Percentiles rank a stretch among this genome's conserved stretches.
These are phyloP conservation scores for Mycteria americana DNA, from an alignment of 2,797 vertebrate genomes.

Conservation along the genomic window DNA sequence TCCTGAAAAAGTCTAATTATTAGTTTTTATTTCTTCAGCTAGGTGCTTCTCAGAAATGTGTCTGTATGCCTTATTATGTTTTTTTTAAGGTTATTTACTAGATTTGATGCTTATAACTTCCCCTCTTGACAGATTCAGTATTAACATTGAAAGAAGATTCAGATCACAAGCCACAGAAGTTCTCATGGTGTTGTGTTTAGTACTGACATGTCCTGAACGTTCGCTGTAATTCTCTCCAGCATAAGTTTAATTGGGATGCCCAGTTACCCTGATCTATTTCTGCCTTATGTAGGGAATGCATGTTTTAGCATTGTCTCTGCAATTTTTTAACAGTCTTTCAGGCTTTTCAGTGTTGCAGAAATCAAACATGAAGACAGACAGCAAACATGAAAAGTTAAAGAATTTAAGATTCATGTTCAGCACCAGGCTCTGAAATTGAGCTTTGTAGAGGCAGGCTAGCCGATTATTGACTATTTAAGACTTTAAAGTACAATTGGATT, in stretches of 20 bases:
- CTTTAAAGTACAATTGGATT: background rate
- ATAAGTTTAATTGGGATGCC: background rate
- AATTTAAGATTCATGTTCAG: background rate
- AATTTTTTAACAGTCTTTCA: background rate
- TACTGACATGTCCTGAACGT: background rate
- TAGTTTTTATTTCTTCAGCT: background rate
- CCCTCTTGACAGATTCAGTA: background rate
- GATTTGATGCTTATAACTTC: background rate
- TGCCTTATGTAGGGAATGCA: background rate
- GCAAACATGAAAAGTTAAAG: background rate
- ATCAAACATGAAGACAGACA: background rate
- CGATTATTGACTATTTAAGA: constrained; percentile 5
- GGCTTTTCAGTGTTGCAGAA: background rate
- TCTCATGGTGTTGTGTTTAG: background rate
- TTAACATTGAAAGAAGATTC: background rate
- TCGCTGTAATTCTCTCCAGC: background rate
- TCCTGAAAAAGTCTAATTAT: background rate
- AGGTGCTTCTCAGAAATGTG: background rate
- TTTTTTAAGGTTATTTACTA: background rate
- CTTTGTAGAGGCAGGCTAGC: background rate
- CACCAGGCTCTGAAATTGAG: background rate
- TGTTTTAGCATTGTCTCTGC: background rate
- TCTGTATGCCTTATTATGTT: background rate
- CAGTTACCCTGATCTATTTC: background rate
- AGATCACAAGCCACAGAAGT: background rate